Percentiles rank a stretch among this genome's conserved stretches.
Conservation (phyloP, 2,888 invertebrate genomes). For the Abrostola tripartita region DNA sequence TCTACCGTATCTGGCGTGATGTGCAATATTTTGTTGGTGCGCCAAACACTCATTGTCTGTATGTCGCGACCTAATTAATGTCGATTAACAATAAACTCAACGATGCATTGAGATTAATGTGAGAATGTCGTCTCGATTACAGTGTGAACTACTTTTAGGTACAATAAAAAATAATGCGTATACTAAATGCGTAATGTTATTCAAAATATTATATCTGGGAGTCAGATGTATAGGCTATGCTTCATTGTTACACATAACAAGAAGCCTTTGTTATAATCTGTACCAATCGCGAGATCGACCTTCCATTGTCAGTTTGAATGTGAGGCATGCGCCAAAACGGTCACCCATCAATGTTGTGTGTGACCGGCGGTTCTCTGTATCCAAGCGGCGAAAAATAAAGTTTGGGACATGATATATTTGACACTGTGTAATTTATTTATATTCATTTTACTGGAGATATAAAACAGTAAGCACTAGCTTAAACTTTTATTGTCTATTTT, state of each 20-base stretch:
- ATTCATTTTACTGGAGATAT: no score
- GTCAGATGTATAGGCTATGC: neutral
- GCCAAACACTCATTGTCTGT: slow-evolving; percentile 60
- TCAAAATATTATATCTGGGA: slow-evolving; percentile 4
- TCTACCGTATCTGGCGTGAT: slow-evolving; percentile 41
- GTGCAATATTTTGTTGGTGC: slow-evolving; percentile 60
- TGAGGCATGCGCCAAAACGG: no score
- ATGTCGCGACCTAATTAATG: slow-evolving; percentile 63
- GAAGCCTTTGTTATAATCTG: neutral
- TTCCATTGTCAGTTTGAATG: neutral
- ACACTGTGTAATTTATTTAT: no score
- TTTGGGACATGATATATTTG: no score
- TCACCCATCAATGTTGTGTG: no score
- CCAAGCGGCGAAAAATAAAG: no score
- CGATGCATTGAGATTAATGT: slow-evolving; percentile 50
- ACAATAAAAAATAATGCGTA: slow-evolving; percentile 6
- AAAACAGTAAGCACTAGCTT: no score
- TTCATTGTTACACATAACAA: neutral
- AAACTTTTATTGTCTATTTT: no score
- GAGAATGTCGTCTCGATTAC: slow-evolving; percentile 27
- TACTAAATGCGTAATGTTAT: slow-evolving; percentile 2
- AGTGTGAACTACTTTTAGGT: slow-evolving; percentile 28
- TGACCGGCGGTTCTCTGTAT: no score
- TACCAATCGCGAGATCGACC: neutral
- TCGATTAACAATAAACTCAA: slow-evolving; percentile 58